phyloP scores from a whole-genome alignment of 2,888 invertebrate species.

The Sphaeridia pumilis region DNA sequence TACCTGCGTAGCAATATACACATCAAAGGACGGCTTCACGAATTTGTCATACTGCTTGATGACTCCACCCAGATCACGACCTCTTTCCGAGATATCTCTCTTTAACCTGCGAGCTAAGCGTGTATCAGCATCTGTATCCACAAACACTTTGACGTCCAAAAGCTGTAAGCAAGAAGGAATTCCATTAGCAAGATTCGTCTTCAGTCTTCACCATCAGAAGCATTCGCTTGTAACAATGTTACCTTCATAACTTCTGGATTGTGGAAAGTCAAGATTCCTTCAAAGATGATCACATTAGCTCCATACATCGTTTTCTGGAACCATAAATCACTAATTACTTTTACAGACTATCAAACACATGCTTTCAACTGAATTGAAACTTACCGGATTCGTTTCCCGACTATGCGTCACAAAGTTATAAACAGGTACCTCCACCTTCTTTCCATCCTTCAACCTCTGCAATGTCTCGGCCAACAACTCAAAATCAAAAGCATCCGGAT shows the following conservation, averaged over 20 bases:
- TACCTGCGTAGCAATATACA: constrained; percentile 79
- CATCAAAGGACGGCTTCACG: constrained; percentile 96
- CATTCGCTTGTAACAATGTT: no score
- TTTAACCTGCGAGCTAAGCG: constrained; percentile 77
- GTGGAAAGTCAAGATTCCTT: constrained; percentile 94
- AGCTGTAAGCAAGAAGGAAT: constrained; percentile 44
- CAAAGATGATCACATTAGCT: constrained; percentile 98
- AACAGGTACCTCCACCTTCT: constrained; percentile 93
- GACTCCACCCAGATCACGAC: constrained; percentile 86
- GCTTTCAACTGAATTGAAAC: no score
- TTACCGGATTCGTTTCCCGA: constrained; percentile 72
- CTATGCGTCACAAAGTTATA: constrained; percentile 94
- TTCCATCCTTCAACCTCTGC: constrained; percentile 78
- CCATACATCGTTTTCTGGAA: constrained; percentile 97
- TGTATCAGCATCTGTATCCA: constrained; percentile 96
- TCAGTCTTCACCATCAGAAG: no score
- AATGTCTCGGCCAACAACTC: constrained; percentile 74
- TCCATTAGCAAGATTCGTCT: no score
- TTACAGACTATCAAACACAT: no score
- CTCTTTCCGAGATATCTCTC: constrained; percentile 71
- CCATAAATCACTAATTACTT: no score
- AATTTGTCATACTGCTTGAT: constrained; percentile 91
- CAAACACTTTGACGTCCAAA: constrained; percentile 97
- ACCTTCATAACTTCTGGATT: constrained; percentile 62
- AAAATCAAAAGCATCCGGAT: constrained; percentile 98